These are phyloP conservation scores for Polypterus bichir DNA, from an alignment of 2,113 vertebrate genomes.

Conservation along the genomic window DNA sequence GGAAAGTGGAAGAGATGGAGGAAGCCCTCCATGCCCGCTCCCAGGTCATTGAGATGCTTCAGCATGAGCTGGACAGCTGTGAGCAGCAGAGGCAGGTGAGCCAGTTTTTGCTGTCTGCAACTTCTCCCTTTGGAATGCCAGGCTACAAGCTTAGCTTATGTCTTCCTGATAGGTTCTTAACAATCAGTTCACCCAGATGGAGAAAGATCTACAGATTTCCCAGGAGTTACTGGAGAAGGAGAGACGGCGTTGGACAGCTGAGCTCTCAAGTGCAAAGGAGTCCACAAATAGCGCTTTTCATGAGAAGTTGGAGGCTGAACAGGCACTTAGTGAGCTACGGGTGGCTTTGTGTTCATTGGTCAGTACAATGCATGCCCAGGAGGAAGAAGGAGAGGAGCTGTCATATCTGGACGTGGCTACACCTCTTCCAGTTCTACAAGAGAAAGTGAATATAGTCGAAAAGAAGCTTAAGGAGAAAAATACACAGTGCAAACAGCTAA, in stretches of 20 bases:
- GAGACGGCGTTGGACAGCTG: slow-evolving; percentile 33
- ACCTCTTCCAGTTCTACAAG: too few relatives aligned
- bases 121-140: too few relatives aligned
- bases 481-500: too few relatives aligned
- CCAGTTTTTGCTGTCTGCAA: background rate
- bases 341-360: background rate
- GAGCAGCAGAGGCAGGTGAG: slow-evolving; percentile 78
- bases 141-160: background rate
- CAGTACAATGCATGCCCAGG: slow-evolving; percentile 19
- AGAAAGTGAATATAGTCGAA: too few relatives aligned
- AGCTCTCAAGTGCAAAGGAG: slow-evolving; percentile 38
- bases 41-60: slow-evolving; percentile 71
- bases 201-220: slow-evolving; percentile 50
- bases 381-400: slow-evolving; percentile 28
- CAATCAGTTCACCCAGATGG: slow-evolving; percentile 64
- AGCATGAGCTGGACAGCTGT: slow-evolving; percentile 61
- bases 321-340: slow-evolving; percentile 39
- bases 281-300: slow-evolving; percentile 19
- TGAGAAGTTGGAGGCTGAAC: slow-evolving; percentile 43
- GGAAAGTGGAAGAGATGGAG: slow-evolving; percentile 66
- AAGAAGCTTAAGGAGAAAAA: too few relatives aligned
- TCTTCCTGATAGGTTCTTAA: slow-evolving; percentile 52
- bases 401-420: too few relatives aligned
- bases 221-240: slow-evolving; percentile 43
- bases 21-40: slow-evolving; percentile 57